These are phyloP conservation scores for Icerya purchasi DNA, from an alignment of 2,888 invertebrate species.

Conservation along the genomic window DNA sequence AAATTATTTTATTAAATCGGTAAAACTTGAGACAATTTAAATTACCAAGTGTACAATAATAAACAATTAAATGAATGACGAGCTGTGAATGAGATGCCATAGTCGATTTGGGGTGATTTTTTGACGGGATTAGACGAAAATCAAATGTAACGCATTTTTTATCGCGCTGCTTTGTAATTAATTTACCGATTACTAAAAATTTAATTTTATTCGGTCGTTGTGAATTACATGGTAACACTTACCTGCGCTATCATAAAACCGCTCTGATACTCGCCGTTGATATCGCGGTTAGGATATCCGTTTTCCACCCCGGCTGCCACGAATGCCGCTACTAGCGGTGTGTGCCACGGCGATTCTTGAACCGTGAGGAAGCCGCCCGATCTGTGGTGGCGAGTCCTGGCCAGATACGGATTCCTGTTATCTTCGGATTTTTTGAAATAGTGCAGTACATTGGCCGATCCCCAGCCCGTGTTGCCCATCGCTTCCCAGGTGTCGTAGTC, in stretches of 20 bases:
- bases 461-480: slow-evolving; percentile 64
- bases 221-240: too few species aligned
- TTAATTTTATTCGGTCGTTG: too few species aligned
- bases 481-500: slow-evolving; percentile 81
- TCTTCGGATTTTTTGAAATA: slow-evolving; percentile 83
- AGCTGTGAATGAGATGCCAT: too few species aligned
- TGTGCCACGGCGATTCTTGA: slow-evolving; percentile 66
- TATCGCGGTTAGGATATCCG: slow-evolving; percentile 62
- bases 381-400: slow-evolving; percentile 29
- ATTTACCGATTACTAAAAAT: too few species aligned
- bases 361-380: slow-evolving; percentile 51
- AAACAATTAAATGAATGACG: too few species aligned
- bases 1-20: too few species aligned
- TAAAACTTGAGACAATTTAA: too few species aligned
- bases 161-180: too few species aligned
- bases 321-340: slow-evolving; percentile 59
- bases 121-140: too few species aligned
- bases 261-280: slow-evolving; percentile 57
- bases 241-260: slow-evolving; percentile 58
- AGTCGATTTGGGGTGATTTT: too few species aligned
- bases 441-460: slow-evolving; percentile 56
- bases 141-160: too few species aligned
- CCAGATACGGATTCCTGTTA: slow-evolving; percentile 63
- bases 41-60: too few species aligned
- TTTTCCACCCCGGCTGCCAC: slow-evolving; percentile 54